phyloP scores from a whole-genome alignment of 2,797 vertebrate genomes.

The Gymnoscopelus microlampas region DNA sequence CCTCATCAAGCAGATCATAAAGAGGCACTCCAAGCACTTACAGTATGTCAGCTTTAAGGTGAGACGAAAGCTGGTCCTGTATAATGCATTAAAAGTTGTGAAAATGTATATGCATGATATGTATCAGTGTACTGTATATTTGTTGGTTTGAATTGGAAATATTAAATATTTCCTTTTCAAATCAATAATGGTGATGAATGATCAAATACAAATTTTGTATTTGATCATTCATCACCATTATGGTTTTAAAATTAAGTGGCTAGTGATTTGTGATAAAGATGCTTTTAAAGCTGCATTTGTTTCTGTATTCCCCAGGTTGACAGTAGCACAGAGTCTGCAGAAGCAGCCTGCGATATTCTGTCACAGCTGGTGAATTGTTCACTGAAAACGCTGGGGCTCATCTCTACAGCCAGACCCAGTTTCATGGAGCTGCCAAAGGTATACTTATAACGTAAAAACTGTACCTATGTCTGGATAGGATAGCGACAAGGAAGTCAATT shows the following conservation, averaged over 20 bases:
- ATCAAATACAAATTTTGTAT: background rate
- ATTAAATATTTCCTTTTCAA: no score
- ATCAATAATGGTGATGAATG: no score
- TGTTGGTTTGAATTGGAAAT: no score
- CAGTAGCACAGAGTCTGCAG: conserved; percentile 97
- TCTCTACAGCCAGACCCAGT: conserved; percentile 96
- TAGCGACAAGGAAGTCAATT: no score
- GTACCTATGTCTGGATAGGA: background rate
- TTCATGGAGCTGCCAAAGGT: conserved; percentile 99
- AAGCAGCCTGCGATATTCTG: conserved; percentile 97
- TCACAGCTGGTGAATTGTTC: conserved; percentile 98
- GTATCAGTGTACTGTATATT: no score
- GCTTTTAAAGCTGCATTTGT: background rate
- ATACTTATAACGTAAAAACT: conserved; percentile 35
- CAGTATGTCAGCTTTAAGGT: conserved; percentile 99
- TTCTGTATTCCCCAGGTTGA: conserved; percentile 86
- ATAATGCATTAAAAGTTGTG: no score
- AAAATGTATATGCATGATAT: no score
- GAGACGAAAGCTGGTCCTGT: conserved; percentile 20
- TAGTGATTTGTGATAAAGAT: background rate
- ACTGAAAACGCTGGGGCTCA: conserved; percentile 96
- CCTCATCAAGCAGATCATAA: conserved; percentile 97
- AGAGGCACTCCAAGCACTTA: conserved; percentile 95
- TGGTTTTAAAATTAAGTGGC: background rate
- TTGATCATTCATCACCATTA: background rate